Percentiles rank a stretch among this genome's conserved stretches.
Evolutionary conservation across 2,888 invertebrate species (phyloP).

Genomic region (Xanthia togata): DNA sequence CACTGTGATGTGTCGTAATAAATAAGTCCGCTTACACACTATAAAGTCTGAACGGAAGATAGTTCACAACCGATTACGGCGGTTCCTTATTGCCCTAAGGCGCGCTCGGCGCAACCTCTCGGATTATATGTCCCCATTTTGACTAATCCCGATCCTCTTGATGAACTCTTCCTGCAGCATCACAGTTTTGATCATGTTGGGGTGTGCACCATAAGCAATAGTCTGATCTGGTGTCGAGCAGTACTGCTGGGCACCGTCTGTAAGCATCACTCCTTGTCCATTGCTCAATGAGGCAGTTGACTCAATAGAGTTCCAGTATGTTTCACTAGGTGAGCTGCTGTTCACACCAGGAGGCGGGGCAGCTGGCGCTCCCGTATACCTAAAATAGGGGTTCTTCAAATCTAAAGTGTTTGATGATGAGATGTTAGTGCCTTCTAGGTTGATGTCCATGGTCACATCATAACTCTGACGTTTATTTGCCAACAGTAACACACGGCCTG

Average conservation of each 20-base stretch:
- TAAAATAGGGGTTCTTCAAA: constrained; percentile 99
- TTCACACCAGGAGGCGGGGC: constrained; percentile 98
- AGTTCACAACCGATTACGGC: constrained; percentile 89
- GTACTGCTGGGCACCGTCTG: constrained; percentile 85
- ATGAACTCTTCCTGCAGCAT: constrained; percentile 90
- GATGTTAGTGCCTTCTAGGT: constrained; percentile 96
- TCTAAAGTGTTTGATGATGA: constrained; percentile 98
- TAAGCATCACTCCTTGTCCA: constrained; percentile 85
- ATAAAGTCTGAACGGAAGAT: constrained; percentile 87
- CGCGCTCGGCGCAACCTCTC: constrained; percentile 88
- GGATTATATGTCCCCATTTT: constrained; percentile 90
- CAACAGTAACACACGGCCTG: constrained; percentile 96
- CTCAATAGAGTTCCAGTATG: constrained; percentile 96
- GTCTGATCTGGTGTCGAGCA: constrained; percentile 84
- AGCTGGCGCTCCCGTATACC: constrained; percentile 98
- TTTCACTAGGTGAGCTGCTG: constrained; percentile 97
- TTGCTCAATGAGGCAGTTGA: constrained; percentile 91
- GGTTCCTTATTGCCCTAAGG: constrained; percentile 88
- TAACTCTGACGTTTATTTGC: constrained; percentile 99
- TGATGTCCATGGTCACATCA: constrained; percentile 98
- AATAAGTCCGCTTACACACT: constrained; percentile 89
- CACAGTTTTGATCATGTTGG: constrained; percentile 88
- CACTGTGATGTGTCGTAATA: constrained; percentile 89
- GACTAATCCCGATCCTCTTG: constrained; percentile 89
- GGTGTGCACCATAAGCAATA: constrained; percentile 83